phyloP scores from a whole-genome alignment of 2,113 vertebrate genomes.

The Psittacula cyanocephala region DNA sequence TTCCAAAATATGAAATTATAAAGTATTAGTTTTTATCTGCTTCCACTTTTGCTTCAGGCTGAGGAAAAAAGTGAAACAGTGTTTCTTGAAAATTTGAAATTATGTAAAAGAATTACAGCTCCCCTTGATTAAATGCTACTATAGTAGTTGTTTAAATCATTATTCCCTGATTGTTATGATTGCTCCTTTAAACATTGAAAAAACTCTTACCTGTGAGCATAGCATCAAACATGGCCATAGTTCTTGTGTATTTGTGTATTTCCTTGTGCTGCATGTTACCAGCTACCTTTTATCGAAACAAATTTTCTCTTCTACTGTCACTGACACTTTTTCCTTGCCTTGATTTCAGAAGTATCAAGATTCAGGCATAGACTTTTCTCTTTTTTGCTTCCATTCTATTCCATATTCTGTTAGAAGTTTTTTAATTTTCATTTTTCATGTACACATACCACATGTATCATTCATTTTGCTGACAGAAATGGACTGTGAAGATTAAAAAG shows the following conservation, averaged over 20 bases:
- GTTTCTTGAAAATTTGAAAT: neutral
- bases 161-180: neutral
- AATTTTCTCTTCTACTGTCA: neutral
- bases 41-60: neutral
- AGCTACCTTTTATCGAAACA: neutral
- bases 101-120: neutral
- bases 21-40: neutral
- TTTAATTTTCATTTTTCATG: neutral
- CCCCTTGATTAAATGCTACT: neutral
- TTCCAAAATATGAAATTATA: neutral
- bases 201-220: neutral
- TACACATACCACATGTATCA: rapidly evolving
- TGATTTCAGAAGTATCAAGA: neutral
- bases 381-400: neutral
- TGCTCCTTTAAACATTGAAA: neutral
- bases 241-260: neutral
- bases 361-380: neutral
- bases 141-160: neutral
- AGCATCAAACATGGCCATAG: neutral
- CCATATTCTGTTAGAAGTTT: neutral
- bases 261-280: neutral
- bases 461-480: neutral
- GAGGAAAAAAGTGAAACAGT: neutral
- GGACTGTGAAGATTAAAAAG: neutral
- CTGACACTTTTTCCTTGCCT: neutral